Percentiles rank a stretch among this genome's conserved stretches.
These are phyloP conservation scores for Ambastaia sidthimunki DNA, from an alignment of 2,797 vertebrate species.

Conservation along the genomic window DNA sequence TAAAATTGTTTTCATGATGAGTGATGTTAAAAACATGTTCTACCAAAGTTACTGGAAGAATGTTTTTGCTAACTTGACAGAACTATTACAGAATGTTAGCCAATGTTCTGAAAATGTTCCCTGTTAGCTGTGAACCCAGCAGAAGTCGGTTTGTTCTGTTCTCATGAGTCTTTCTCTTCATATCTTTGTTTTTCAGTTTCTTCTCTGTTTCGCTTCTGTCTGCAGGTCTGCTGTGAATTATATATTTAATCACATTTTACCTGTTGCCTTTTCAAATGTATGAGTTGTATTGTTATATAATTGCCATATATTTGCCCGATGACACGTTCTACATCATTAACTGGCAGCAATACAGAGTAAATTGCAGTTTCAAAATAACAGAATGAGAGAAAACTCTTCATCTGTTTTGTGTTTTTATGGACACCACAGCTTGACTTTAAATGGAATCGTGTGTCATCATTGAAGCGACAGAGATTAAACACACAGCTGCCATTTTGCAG, in stretches of 20 bases:
- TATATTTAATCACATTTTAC: slow-evolving; percentile 26
- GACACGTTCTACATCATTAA: slow-evolving; percentile 41
- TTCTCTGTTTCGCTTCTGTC: neutral
- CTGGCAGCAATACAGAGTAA: slow-evolving; percentile 49
- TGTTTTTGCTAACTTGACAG: no score
- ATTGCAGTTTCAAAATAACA: slow-evolving; percentile 39
- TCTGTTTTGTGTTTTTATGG: slow-evolving; percentile 21
- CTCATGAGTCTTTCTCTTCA: no score
- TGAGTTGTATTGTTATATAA: slow-evolving; percentile 17
- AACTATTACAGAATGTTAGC: no score
- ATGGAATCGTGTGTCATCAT: slow-evolving; percentile 35
- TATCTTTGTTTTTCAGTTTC: neutral
- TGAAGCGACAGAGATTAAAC: slow-evolving; percentile 50
- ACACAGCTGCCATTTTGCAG: slow-evolving; percentile 53
- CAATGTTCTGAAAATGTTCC: no score
- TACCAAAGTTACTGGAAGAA: no score
- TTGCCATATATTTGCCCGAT: slow-evolving; percentile 13
- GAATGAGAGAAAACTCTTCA: slow-evolving; percentile 9
- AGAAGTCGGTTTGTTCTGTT: no score
- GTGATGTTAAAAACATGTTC: no score
- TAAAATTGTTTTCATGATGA: no score
- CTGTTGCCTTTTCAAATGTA: slow-evolving; percentile 14
- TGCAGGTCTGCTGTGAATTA: neutral
- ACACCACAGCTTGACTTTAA: slow-evolving; percentile 20
- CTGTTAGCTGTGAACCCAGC: no score